A percentile compares a stretch with the other conserved stretches of the same genome.
phyloP scores from a whole-genome alignment of 2,888 invertebrate species.

The Hedya salicella region DNA sequence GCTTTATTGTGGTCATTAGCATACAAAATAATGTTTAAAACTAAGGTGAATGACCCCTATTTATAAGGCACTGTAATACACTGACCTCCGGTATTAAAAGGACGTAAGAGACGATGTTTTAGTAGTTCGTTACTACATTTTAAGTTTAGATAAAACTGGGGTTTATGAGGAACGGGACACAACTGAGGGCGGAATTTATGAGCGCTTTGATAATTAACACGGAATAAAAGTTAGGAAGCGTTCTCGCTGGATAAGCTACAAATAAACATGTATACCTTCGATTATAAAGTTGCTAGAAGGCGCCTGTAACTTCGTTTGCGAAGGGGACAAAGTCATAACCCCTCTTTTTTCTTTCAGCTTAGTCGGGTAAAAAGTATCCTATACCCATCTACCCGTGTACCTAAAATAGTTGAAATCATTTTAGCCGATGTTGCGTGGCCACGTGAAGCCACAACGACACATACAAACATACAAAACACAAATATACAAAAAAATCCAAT shows the following conservation, averaged over 20 bases:
- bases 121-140: background rate
- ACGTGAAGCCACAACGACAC: no score
- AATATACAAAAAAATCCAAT: no score
- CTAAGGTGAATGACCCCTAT: constrained; percentile 31
- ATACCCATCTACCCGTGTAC: no score
- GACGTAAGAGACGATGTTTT: background rate
- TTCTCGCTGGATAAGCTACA: constrained; percentile 48
- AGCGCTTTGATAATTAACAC: constrained; percentile 61
- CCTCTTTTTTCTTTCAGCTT: no score
- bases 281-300: background rate
- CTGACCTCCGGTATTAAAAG: background rate
- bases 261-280: no score
- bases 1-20: constrained; percentile 17
- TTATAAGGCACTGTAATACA: background rate
- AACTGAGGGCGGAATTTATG: constrained; percentile 61
- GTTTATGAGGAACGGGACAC: constrained; percentile 56
- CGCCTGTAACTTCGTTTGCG: no score
- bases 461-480: no score
- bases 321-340: no score
- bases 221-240: constrained; percentile 44
- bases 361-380: no score
- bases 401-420: no score
- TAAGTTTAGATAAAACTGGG: constrained; percentile 29
- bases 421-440: no score
- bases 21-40: constrained; percentile 26